Percentiles rank a stretch among this genome's conserved stretches.
Evolutionary conservation across 2,888 invertebrate genomes (phyloP).

Genomic region (Venustoraphidia nigricollis): DNA sequence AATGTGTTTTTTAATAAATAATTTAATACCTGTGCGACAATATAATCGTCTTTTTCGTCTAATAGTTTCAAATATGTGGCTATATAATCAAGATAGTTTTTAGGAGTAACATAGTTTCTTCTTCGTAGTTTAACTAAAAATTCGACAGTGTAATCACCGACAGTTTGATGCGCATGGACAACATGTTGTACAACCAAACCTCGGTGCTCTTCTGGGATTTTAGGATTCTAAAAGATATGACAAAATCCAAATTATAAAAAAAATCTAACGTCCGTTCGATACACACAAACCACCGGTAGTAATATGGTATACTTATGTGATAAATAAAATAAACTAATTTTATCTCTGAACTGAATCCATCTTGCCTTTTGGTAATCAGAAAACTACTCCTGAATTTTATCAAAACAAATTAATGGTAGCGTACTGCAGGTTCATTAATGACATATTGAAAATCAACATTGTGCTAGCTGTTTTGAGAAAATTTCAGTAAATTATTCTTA

Average conservation of each 20-base stretch:
- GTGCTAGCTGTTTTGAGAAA: too few relatives aligned
- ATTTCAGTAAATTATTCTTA: too few relatives aligned
- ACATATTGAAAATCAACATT: too few relatives aligned
- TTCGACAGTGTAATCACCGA: constrained; percentile 53
- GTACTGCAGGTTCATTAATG: too few relatives aligned
- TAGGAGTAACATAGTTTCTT: constrained; percentile 80
- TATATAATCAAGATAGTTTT: constrained; percentile 80
- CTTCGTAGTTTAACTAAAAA: constrained; percentile 60
- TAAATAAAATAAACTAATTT: too few relatives aligned
- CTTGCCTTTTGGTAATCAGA: too few relatives aligned
- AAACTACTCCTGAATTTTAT: too few relatives aligned
- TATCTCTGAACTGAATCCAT: too few relatives aligned
- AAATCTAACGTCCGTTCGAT: not conserved
- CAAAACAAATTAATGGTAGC: too few relatives aligned
- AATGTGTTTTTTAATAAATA: not conserved
- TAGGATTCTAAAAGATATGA: constrained; percentile 32
- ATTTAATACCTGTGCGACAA: constrained; percentile 31
- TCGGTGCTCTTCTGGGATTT: constrained; percentile 51
- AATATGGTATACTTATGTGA: not conserved
- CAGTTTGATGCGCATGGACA: constrained; percentile 69
- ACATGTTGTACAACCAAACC: constrained; percentile 65
- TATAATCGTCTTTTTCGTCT: constrained; percentile 50
- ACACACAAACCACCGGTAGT: constrained; percentile 4
- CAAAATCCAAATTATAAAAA: not conserved
- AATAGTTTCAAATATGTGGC: constrained; percentile 61